Evolutionary conservation across 2,888 invertebrate species (phyloP).

Genomic region (Cybosia mesomella): DNA sequence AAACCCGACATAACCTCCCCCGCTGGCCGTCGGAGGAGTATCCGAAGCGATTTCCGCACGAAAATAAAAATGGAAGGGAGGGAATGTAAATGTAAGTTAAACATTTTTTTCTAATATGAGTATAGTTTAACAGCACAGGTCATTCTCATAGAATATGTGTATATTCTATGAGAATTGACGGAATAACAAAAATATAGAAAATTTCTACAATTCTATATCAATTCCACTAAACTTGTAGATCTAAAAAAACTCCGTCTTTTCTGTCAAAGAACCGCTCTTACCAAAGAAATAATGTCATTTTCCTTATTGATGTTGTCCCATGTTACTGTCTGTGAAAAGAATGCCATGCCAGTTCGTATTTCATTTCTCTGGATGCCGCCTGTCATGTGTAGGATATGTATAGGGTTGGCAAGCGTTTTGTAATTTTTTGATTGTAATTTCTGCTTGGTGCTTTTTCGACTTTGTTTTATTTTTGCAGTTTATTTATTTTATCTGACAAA

Average conservation of each 20-base stretch:
- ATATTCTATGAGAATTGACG: too few species aligned
- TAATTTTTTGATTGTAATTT: not conserved
- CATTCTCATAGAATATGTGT: too few species aligned
- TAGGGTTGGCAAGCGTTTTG: not conserved
- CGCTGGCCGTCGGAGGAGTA: too few species aligned
- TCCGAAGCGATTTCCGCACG: too few species aligned
- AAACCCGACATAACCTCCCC: too few species aligned
- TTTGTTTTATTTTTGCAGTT: too few species aligned
- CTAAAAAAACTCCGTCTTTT: not conserved
- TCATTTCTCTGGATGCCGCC: constrained; percentile 2
- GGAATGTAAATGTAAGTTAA: too few species aligned
- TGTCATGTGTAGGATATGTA: not conserved
- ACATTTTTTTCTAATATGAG: too few species aligned
- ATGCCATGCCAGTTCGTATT: constrained; percentile 13
- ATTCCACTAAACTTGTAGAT: not conserved
- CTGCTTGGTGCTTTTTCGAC: not conserved
- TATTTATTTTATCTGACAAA: too few species aligned
- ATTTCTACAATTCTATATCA: not conserved
- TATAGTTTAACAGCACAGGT: too few species aligned
- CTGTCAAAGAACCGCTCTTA: not conserved
- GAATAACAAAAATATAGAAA: not conserved
- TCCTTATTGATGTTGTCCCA: constrained; percentile 8
- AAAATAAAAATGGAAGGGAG: too few species aligned
- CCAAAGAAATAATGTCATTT: constrained; percentile 9
- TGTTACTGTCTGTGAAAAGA: constrained; percentile 6